Conservation (phyloP, 92 coral and sea anemone species). For the Phymanthus crucifer region DNA sequence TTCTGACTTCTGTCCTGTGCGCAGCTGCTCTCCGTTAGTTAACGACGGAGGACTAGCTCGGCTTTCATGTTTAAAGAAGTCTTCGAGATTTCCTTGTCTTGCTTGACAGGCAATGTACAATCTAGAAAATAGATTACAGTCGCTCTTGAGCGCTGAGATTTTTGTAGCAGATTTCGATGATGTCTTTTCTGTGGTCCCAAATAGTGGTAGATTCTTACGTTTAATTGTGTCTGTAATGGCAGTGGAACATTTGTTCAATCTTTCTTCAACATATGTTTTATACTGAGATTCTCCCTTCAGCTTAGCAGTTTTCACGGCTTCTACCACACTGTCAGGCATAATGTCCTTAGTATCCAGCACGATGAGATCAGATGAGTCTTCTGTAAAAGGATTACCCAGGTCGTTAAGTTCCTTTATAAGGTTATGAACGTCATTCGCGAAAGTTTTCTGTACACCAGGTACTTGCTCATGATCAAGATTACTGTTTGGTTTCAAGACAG, state of each 20-base stretch:
- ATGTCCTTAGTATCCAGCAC: conserved; percentile 48
- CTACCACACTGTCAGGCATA: conserved; percentile 40
- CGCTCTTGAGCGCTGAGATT: conserved; percentile 44
- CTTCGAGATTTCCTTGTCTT: conserved; percentile 38
- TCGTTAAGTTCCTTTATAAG: conserved; percentile 31
- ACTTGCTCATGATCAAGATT: conserved; percentile 42
- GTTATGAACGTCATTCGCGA: conserved; percentile 35
- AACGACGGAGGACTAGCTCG: conserved; percentile 46
- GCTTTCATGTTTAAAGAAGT: conserved; percentile 44
- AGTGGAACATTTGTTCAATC: too few relatives aligned
- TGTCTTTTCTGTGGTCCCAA: too few relatives aligned
- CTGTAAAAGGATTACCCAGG: conserved; percentile 52
- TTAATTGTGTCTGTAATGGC: too few relatives aligned
- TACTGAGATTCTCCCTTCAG: conserved; percentile 45
- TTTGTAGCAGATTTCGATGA: conserved; percentile 39
- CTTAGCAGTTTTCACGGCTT: conserved; percentile 42
- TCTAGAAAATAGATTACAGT: conserved; percentile 47
- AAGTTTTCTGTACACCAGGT: conserved; percentile 27
- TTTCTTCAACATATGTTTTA: conserved; percentile 45
- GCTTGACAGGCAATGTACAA: conserved; percentile 47
- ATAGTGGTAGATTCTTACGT: conserved; percentile 41
- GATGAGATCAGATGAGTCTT: conserved; percentile 46
- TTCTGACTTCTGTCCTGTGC: conserved; percentile 39
- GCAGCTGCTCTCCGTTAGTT: conserved; percentile 28
- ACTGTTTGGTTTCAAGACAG: neutral